Evolutionary conservation across 2,888 invertebrate species (phyloP), one percentile per base, ranked within the genome.

Genomic region (Oxyteleia sp.): DNA sequence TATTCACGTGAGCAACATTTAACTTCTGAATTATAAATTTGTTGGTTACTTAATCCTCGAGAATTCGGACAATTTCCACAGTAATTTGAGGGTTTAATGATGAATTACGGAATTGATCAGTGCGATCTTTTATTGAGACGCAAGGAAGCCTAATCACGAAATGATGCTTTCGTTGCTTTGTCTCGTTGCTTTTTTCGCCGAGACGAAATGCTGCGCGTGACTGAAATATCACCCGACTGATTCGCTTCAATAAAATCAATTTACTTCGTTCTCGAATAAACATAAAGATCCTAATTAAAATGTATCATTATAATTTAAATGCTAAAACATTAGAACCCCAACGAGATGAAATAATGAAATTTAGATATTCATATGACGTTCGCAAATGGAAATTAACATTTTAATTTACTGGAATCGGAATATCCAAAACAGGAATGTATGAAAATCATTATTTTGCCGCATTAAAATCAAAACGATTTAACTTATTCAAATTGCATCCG

Each of bases 41-140:
- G 41, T 4, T 41, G 15, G 16, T 41, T 41, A 41, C 41, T 41
- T 41, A 41, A 41, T 15, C 7, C 16, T 41, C 15, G 7, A 41
- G 41, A 41, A 41, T 41, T 41, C 16, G 15, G 16, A 41, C 41
- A 41, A 41, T 41, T 41, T 41, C 41, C 41, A 16, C 16, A 16
- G 41, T 41, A 38, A 5, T 38, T 38, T 13, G 38, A 5, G 38
- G 38, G 1, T 38, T 38, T 38, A 38, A 38, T 38, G 38, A 38
- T 38, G 13, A 38, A 38, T 13, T 13, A 38, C 13, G 32, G 38
- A 38, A 38, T 38, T 38, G 13, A 2, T 13, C 38, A 13, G 13
- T 2, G n/a, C 13, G 38, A 38, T 38, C 38, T 38, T 38, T 38
- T 38, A 38, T 38, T 38, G n/a, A 38, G 38, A 13, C 38, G 13